Conservation (phyloP, 1,140 invertebrate genomes). For the Trigoniulus corallinus region DNA sequence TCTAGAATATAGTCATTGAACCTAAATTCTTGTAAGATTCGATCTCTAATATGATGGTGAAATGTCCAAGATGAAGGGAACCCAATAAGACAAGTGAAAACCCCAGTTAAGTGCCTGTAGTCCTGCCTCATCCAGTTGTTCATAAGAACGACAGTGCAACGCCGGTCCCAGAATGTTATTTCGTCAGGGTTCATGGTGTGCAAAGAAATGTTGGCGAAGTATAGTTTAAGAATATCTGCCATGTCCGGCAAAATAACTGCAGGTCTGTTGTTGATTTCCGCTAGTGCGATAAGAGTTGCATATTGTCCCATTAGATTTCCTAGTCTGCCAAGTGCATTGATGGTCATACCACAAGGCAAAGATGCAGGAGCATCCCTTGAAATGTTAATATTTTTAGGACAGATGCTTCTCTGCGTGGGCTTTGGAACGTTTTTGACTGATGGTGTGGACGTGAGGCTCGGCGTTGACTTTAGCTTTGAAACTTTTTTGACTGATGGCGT, state of each 20-base stretch:
- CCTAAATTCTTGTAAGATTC: not conserved
- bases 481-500: too few relatives aligned
- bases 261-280: slow-evolving; percentile 27
- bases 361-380: too few relatives aligned
- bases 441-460: too few relatives aligned
- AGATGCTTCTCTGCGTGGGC: too few relatives aligned
- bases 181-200: not conserved
- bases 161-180: not conserved
- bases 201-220: not conserved
- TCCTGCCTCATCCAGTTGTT: slow-evolving; percentile 17
- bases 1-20: not conserved
- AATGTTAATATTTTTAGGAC: too few relatives aligned
- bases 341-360: slow-evolving; percentile 24
- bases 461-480: too few relatives aligned
- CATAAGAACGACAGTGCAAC: not conserved
- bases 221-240: slow-evolving; percentile 1
- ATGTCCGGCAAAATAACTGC: too few relatives aligned
- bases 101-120: not conserved
- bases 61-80: slow-evolving; percentile 8
- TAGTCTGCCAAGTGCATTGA: slow-evolving; percentile 36
- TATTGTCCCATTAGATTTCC: slow-evolving; percentile 50
- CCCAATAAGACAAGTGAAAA: not conserved
- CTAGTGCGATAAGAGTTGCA: slow-evolving; percentile 39
- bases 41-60: slow-evolving; percentile 1
- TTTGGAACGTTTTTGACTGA: too few relatives aligned